Conservation (phyloP, 2,888 invertebrate species). For the Busseola fusca region DNA sequence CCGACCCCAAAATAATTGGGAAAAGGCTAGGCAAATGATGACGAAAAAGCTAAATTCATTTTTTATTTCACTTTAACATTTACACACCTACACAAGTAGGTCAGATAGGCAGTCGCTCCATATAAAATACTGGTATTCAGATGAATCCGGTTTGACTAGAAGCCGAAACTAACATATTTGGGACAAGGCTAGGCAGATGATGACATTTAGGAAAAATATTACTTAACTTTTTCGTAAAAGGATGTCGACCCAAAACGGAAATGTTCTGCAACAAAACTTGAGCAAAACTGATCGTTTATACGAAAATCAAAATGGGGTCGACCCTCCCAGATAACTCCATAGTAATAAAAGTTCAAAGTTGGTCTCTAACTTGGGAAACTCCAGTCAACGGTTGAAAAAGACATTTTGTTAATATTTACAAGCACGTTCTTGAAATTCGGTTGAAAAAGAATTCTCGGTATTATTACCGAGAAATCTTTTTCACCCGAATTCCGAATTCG, state of each 20-base stretch:
- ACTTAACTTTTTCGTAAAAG: background rate
- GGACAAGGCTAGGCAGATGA: background rate
- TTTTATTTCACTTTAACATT: too few species aligned
- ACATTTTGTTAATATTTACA: slow-evolving; percentile 47
- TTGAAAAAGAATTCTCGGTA: slow-evolving; percentile 19
- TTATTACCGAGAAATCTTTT: too few species aligned
- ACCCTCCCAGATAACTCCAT: slow-evolving; percentile 48
- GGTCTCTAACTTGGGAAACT: slow-evolving; percentile 39
- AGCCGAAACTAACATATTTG: too few species aligned
- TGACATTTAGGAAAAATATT: background rate
- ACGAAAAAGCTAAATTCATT: too few species aligned
- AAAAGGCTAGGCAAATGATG: too few species aligned
- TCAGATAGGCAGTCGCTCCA: too few species aligned
- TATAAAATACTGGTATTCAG: too few species aligned
- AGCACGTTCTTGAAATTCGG: slow-evolving; percentile 20
- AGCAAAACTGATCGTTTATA: slow-evolving; percentile 51
- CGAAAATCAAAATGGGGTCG: slow-evolving; percentile 49
- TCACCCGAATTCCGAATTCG: too few species aligned
- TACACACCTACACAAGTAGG: too few species aligned
- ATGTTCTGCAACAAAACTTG: background rate
- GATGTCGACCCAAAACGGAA: background rate
- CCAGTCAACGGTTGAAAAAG: slow-evolving; percentile 26
- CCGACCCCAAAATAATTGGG: too few species aligned
- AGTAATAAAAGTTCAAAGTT: slow-evolving; percentile 56
- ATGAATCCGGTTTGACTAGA: too few species aligned